phyloP scores from a whole-genome alignment of 2,113 vertebrate species.

The western clawed frog (Xenopus tropicalis) region DNA sequence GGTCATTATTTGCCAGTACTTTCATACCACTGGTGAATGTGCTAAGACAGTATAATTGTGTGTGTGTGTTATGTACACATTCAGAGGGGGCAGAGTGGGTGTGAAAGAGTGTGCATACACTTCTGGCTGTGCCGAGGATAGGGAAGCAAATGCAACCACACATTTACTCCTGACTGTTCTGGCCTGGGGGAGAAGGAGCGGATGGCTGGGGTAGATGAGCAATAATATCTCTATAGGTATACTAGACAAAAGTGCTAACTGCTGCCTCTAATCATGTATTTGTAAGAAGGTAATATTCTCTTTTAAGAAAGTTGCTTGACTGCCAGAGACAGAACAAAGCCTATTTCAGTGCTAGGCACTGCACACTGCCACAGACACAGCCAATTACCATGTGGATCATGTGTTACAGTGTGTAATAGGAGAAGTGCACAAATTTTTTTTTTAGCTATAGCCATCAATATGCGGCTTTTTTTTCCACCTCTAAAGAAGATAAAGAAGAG shows the following conservation, averaged over 20 bases:
- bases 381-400: neutral
- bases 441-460: neutral
- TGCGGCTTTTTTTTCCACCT: constrained; percentile 1
- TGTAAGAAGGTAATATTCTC: neutral
- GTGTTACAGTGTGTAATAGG: constrained; percentile 4
- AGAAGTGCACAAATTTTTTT: neutral
- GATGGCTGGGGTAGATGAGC: neutral
- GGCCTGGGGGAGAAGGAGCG: neutral
- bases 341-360: constrained; percentile 10
- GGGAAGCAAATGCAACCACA: neutral
- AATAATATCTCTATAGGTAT: neutral
- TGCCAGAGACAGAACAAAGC: constrained; percentile 3
- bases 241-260: neutral
- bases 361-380: neutral
- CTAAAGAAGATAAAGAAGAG: constrained; percentile 2
- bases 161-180: neutral
- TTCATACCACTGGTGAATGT: too few relatives aligned
- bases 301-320: constrained; percentile 1
- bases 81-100: too few relatives aligned
- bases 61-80: too few relatives aligned
- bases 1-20: too few relatives aligned
- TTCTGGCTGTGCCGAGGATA: neutral
- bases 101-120: neutral
- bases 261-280: neutral
- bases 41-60: too few relatives aligned